phyloP scores from a whole-genome alignment of 1,140 invertebrate genomes.

The Eubasilissa regina region DNA sequence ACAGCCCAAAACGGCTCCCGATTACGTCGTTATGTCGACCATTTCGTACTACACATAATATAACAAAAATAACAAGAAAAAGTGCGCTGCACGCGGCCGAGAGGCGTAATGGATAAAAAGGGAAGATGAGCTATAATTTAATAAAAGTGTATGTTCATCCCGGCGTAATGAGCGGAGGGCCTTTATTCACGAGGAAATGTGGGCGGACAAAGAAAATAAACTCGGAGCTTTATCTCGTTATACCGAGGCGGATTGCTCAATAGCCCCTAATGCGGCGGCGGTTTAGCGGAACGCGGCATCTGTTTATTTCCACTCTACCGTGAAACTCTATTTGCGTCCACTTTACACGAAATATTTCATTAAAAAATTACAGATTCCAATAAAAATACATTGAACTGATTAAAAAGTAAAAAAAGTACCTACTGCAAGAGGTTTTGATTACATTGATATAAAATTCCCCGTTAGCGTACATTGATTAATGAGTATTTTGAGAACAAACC shows the following conservation, averaged over 20 bases:
- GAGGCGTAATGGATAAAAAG: constrained; percentile 49
- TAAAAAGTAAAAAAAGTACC: too few species aligned
- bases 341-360: too few species aligned
- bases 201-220: constrained; percentile 43
- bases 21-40: constrained; percentile 56
- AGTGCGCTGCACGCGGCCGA: constrained; percentile 21
- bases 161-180: constrained; percentile 51
- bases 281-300: constrained; percentile 4
- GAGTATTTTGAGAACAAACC: too few species aligned
- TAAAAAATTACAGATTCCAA: too few species aligned
- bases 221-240: constrained; percentile 48
- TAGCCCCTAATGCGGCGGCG: constrained; percentile 23
- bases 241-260: constrained; percentile 25
- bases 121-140: constrained; percentile 58
- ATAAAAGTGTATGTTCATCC: constrained; percentile 58
- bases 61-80: constrained; percentile 57
- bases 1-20: constrained; percentile 48
- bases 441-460: too few species aligned
- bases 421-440: too few species aligned
- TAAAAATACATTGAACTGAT: too few species aligned
- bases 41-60: constrained; percentile 55
- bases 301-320: background rate
- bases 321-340: too few species aligned
- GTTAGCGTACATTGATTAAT: too few species aligned
- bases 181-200: constrained; percentile 38